Conservation (phyloP, 2,797 vertebrate genomes). For the Galago senegalensis region DNA sequence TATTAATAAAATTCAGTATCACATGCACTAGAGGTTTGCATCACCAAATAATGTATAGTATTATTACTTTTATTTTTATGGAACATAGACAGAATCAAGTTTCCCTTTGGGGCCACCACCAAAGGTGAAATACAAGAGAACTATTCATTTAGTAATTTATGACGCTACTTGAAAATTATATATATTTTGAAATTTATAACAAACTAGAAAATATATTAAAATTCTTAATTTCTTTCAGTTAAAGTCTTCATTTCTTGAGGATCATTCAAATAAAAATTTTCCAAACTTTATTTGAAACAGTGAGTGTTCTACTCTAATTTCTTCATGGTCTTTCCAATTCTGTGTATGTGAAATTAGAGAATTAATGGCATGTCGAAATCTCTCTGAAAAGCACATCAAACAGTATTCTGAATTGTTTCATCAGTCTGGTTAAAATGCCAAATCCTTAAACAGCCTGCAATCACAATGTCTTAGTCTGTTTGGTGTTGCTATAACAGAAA, state of each 20-base stretch:
- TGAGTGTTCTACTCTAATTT: background rate
- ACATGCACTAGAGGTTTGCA: background rate
- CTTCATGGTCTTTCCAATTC: background rate
- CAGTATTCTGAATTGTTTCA: background rate
- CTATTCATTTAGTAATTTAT: background rate
- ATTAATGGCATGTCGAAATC: background rate
- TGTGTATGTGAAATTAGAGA: background rate
- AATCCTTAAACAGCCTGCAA: background rate
- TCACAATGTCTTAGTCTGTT: background rate
- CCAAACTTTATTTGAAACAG: background rate
- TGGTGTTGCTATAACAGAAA: background rate
- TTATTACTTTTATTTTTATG: background rate
- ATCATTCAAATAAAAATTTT: background rate
- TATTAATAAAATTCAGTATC: background rate
- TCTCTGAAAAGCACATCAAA: background rate
- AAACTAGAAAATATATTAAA: background rate
- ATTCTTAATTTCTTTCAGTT: background rate
- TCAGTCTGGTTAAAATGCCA: background rate
- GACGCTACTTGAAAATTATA: background rate
- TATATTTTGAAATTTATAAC: background rate
- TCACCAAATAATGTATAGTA: background rate
- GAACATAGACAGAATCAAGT: background rate
- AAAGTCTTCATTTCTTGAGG: background rate
- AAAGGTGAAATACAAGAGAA: background rate
- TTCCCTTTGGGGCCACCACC: background rate